Evolutionary conservation across 1,140 invertebrate genomes (phyloP).

Genomic region (Drosophila nannoptera): DNA sequence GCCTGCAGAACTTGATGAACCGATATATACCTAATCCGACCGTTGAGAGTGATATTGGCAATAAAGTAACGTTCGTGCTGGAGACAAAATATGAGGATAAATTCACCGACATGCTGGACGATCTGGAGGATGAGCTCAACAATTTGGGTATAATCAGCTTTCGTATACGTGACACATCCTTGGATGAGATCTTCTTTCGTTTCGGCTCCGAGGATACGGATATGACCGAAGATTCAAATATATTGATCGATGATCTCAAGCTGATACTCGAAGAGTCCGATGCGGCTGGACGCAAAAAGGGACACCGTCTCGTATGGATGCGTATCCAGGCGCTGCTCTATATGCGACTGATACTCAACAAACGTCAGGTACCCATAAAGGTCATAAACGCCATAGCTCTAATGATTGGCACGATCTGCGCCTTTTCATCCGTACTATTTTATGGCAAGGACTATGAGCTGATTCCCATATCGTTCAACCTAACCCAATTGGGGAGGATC

Average conservation of each 20-base stretch:
- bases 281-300: accelerated
- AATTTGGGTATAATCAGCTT: conserved; percentile 88
- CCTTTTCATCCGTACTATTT: conserved; percentile 36
- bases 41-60: conserved; percentile 81
- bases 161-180: conserved; percentile 94
- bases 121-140: conserved; percentile 79
- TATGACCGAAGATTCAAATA: conserved; percentile 14
- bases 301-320: not conserved
- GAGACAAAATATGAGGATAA: conserved; percentile 82
- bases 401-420: conserved; percentile 4
- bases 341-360: conserved; percentile 22
- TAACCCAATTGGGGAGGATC: conserved; percentile 23
- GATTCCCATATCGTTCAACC: conserved; percentile 36
- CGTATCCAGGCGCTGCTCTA: conserved; percentile 21
- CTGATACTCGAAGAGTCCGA: not conserved
- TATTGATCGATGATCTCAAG: conserved; percentile 38
- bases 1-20: conserved; percentile 19
- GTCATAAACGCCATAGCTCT: conserved; percentile 14
- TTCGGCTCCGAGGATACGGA: conserved; percentile 55
- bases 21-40: conserved; percentile 41
- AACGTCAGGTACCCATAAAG: conserved; percentile 16
- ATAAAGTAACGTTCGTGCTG: conserved; percentile 82
- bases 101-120: conserved; percentile 82
- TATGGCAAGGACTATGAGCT: conserved; percentile 48
- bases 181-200: conserved; percentile 89